Conservation (phyloP, 30 jellyfish, hydroid and myxozoan genomes). For the Aurelia sp. region DNA sequence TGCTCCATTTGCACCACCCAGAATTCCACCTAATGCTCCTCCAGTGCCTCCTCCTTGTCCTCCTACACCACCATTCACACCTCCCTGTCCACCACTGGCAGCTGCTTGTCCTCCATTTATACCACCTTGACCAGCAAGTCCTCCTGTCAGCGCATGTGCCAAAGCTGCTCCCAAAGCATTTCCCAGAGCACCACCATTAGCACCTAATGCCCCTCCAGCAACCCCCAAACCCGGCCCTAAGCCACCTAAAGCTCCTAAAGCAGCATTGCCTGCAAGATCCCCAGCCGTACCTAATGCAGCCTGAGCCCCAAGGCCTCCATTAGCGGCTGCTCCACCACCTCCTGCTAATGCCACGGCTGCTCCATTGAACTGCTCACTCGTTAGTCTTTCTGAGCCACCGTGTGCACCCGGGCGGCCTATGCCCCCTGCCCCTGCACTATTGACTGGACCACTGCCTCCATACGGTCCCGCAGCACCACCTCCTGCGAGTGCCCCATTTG, state of each 20-base stretch:
- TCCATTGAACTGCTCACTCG: slow-evolving; percentile 74
- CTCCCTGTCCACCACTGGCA: slow-evolving; percentile 9
- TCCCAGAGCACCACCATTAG: slow-evolving; percentile 10
- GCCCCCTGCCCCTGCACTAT: slow-evolving; percentile 56
- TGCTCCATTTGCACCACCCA: slow-evolving; percentile 32
- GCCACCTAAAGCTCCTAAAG: slow-evolving; percentile 56
- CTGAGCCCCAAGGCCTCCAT: slow-evolving; percentile 38
- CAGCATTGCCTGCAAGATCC: slow-evolving; percentile 58
- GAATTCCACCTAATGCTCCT: slow-evolving; percentile 27
- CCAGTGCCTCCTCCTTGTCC: slow-evolving; percentile 21
- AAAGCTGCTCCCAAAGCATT: slow-evolving; percentile 16
- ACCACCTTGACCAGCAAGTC: slow-evolving; percentile 13
- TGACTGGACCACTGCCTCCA: slow-evolving; percentile 74
- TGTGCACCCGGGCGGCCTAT: slow-evolving; percentile 61
- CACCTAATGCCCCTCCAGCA: slow-evolving; percentile 40
- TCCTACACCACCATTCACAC: slow-evolving; percentile 28
- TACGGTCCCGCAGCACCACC: slow-evolving; percentile 70
- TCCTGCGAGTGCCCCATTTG: slow-evolving; percentile 25
- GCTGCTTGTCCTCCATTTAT: slow-evolving; percentile 22
- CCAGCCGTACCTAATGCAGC: slow-evolving; percentile 55
- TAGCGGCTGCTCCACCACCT: slow-evolving; percentile 35
- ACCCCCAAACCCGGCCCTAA: slow-evolving; percentile 3
- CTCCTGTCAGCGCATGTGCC: slow-evolving; percentile 52
- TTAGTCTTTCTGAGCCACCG: slow-evolving; percentile 68
- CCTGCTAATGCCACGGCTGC: slow-evolving; percentile 42